Percentiles rank a stretch among this genome's conserved stretches.
These are phyloP conservation scores for Hydropotes inermis DNA, from an alignment of 2,113 vertebrate species.

Conservation along the genomic window DNA sequence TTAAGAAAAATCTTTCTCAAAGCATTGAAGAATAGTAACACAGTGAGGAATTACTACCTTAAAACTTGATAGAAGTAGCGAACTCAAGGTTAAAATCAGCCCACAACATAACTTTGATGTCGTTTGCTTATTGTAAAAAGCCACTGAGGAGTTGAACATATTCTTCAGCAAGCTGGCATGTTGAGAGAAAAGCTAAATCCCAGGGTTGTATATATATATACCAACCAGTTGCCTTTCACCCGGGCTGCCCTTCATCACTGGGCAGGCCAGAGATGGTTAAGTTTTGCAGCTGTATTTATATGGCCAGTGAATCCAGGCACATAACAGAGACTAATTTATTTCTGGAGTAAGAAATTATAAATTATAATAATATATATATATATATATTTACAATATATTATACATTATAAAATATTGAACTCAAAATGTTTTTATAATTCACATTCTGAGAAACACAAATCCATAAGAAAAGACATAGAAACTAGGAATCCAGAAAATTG, in stretches of 20 bases:
- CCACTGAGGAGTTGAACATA: not conserved
- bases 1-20: not conserved
- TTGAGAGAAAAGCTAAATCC: not conserved
- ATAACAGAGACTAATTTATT: not conserved
- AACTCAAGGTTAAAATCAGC: not conserved
- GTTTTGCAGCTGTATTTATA: not conserved
- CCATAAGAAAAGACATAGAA: not conserved
- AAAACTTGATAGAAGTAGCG: fast-evolving
- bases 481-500: not conserved
- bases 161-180: not conserved
- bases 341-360: not conserved
- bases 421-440: not conserved
- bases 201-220: not conserved
- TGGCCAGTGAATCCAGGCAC: not conserved
- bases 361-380: not conserved
- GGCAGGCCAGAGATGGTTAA: fast-evolving
- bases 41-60: not conserved
- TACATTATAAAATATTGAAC: not conserved
- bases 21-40: not conserved
- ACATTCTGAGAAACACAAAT: not conserved
- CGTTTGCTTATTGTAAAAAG: not conserved
- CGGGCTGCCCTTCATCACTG: no score
- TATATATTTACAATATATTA: not conserved
- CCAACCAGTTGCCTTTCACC: not conserved
- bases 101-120: not conserved